A percentile compares a stretch with the other conserved stretches of the same genome.
phyloP scores from a whole-genome alignment of 2,888 invertebrate species.

The Himalopsyche tibetana region DNA sequence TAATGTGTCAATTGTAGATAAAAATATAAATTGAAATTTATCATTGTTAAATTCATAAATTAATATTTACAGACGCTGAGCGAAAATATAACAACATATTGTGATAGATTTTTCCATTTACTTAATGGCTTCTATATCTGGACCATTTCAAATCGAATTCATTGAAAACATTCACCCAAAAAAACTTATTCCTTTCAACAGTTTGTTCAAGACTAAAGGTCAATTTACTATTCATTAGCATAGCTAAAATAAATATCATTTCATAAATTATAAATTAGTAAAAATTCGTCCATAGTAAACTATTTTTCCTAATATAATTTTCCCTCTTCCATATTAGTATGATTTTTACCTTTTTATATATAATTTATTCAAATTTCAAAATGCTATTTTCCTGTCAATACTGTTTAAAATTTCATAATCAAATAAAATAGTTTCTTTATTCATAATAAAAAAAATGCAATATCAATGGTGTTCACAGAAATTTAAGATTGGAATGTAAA shows the following conservation, averaged over 20 bases:
- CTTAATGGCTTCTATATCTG: constrained; percentile 18
- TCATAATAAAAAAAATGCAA: too few relatives aligned
- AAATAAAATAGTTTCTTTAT: too few relatives aligned
- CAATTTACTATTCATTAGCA: constrained; percentile 27
- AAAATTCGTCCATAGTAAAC: constrained; percentile 32
- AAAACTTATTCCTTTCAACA: background rate
- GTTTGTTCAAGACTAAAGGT: background rate
- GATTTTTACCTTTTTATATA: too few relatives aligned
- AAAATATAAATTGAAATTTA: constrained; percentile 42
- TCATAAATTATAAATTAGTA: constrained; percentile 9
- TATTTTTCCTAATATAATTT: too few relatives aligned
- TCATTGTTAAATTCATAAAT: constrained; percentile 38
- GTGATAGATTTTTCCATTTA: constrained; percentile 40
- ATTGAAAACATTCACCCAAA: constrained; percentile 1
- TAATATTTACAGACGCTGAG: constrained; percentile 42
- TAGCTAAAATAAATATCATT: constrained; percentile 21
- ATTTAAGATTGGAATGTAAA: too few relatives aligned
- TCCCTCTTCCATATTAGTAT: too few relatives aligned
- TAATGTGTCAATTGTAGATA: constrained; percentile 54
- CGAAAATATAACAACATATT: constrained; percentile 31
- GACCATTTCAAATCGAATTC: background rate
- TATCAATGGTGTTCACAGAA: too few relatives aligned
- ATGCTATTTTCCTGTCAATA: too few relatives aligned
- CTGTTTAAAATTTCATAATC: too few relatives aligned
- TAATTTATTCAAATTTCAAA: too few relatives aligned